Evolutionary conservation across 2,797 vertebrate species (phyloP), one percentile per base, ranked within the genome.

Genomic region (Bovichtus variegatus): DNA sequence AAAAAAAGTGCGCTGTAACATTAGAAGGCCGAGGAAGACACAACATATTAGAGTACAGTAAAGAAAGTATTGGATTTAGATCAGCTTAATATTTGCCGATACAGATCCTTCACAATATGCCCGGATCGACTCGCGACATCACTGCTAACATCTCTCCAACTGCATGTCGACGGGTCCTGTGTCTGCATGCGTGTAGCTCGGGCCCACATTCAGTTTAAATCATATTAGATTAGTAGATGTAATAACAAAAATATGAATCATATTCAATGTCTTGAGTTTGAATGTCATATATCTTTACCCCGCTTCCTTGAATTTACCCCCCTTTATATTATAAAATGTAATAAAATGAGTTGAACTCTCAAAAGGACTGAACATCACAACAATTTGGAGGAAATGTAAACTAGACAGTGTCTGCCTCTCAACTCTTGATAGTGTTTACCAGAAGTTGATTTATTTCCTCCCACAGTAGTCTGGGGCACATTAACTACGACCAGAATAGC

Each of bases 391-490:
- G n/a, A 46, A 69, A 71, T 15, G 27, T 31, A 10, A 40, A 29
- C 15, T 34, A 4, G 5, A 62, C 19, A 25, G 8, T 25, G 21
- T 23, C 19, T 18, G 44, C 29, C 49, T 38, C 38, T 54, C 18
- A 38, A 40, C 21, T 18, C 43, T 49, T 13, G 15, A 61, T 47
- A 55, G 0, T 31, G 69, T 57, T 58, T n/a, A 51, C 5, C 3
- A 27, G 1, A 70, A 51, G 41, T 16, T 64, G 70, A 62, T 77
- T 59, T 19, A 58, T 58, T 9, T 43, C 15, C n/a, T 36, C 2
- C 7, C 15, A 31, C 64, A n/a, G 40, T 15, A 4, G 34, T 65
- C 31, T 55, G 21, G 1, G 4, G 59, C 29, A 36, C 11, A 53
- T 36, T 0, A 34, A 19, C 36, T 19, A 59, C 13, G 40, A 44